phyloP scores from a whole-genome alignment of 2,113 vertebrate genomes.

The Epinephelus lanceolatus region DNA sequence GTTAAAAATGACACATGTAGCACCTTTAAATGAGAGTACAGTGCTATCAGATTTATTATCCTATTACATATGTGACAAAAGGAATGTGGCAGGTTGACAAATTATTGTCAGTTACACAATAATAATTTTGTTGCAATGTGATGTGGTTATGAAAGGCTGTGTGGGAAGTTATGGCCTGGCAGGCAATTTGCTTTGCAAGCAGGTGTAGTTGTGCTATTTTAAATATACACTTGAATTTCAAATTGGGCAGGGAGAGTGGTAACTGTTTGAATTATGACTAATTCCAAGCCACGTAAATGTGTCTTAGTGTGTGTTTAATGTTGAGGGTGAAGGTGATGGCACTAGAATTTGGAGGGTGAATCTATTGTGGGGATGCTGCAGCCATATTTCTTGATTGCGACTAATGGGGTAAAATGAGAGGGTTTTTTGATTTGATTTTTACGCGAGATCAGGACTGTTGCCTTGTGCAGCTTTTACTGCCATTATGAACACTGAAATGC shows the following conservation, averaged over 20 bases:
- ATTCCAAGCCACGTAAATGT: neutral
- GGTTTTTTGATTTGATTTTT: neutral
- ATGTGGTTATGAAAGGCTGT: conserved; percentile 24
- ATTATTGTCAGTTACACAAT: neutral
- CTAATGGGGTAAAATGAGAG: neutral
- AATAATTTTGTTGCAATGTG: neutral
- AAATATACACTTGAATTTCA: conserved; percentile 30
- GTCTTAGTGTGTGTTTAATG: neutral
- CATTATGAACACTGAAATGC: conserved; percentile 11
- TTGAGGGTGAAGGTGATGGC: neutral
- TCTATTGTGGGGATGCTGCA: conserved; percentile 7
- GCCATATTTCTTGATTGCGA: conserved; percentile 14
- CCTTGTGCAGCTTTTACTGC: conserved; percentile 34
- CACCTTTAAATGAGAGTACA: conserved; percentile 28
- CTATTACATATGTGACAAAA: conserved; percentile 2
- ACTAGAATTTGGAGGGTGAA: neutral
- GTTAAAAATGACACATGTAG: conserved; percentile 31
- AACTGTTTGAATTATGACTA: conserved; percentile 1
- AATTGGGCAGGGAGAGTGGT: neutral
- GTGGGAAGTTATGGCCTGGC: conserved; percentile 25
- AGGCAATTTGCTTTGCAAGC: neutral
- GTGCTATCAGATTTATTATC: neutral
- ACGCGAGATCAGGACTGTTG: neutral
- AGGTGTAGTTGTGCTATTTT: neutral
- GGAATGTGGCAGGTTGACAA: neutral